Base-by-base conservation (phyloP, 2,797 vertebrate species). In the Diplodus sargus region DNA sequence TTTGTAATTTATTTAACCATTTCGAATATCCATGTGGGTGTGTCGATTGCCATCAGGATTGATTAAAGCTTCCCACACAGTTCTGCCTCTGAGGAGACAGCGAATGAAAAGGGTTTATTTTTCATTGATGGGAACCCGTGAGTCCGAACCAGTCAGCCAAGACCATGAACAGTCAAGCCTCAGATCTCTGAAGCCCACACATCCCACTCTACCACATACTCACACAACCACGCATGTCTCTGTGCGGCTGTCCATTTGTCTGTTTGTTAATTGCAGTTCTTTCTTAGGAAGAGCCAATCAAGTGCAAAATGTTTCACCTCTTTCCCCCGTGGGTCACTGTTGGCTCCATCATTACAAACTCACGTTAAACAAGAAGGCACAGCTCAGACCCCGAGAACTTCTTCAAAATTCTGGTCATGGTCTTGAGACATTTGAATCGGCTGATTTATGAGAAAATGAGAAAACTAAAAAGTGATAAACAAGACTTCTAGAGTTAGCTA, bases 61-160 rank as follows among this genome's bases (percentile, higher is more conserved):
- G 88, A 94, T 93, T 91, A 93, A 92, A 79, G 87, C 87, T 84
- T 91, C 91, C 89, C 87, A 91, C 87, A 74, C 84, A 81, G 79
- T 77, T 85, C 73, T 87, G 86, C 78, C 83, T 84, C 84, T 20
- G 53, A 81, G 74, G 76, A 86, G 74, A 60, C 79, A 71, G 70
- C 48, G 5, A 86, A 85, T 88, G 63, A 85, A 91, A 83, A 74
- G 62, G 74, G 70, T 82, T 88, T 78, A 81, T 92, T 91, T 92
- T 82, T 83, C 79, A 86, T 81, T 80, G 81, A 89, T 75, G 74
- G 70, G 81, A 79, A 70, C 73, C 82, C 73, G 52, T 59, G 72
- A 83, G 88, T 81, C 73, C 77, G 67, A 86, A 17, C 69, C 75
- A 78, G 76, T 85, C 78, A 89, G 59, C 64, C 75, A 79, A 77